A percentile compares a stretch with the other conserved stretches of the same genome.
phyloP scores from a whole-genome alignment of 2,888 invertebrate species.

The Clitarchus hookeri region DNA sequence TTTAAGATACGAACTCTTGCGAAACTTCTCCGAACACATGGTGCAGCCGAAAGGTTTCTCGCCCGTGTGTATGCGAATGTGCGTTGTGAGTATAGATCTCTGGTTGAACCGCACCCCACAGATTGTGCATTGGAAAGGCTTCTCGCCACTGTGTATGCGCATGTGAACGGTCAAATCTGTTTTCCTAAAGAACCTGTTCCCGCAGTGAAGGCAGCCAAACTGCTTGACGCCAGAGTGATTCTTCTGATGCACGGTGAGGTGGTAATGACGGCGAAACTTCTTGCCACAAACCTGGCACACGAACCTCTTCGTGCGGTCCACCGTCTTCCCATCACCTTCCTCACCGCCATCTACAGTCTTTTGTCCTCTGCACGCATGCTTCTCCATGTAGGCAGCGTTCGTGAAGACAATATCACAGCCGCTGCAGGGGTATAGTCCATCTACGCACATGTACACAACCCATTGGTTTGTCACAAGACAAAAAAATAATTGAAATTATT shows the following conservation, averaged over 20 bases:
- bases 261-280: conserved; percentile 10
- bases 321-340: not conserved
- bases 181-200: not conserved
- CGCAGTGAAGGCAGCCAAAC: conserved; percentile 19
- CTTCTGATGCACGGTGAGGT: conserved; percentile 19
- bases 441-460: not conserved
- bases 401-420: not conserved
- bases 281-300: conserved; percentile 23
- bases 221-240: conserved; percentile 29
- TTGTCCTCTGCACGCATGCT: not conserved
- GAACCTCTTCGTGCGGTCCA: not conserved
- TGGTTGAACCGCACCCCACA: conserved; percentile 44
- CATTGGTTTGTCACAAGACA: too few relatives aligned
- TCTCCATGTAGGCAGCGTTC: not conserved
- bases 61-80: conserved; percentile 57
- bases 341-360: not conserved
- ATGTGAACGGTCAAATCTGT: not conserved
- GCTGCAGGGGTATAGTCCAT: not conserved
- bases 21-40: conserved; percentile 57
- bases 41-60: conserved; percentile 59
- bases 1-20: conserved; percentile 26
- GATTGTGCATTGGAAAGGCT: not conserved
- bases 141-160: conserved; percentile 17
- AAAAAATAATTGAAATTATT: too few relatives aligned
- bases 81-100: conserved; percentile 56